Percentiles rank a stretch among this genome's conserved stretches.
phyloP scores from a whole-genome alignment of 2,888 invertebrate species.

The Encarsia formosa region DNA sequence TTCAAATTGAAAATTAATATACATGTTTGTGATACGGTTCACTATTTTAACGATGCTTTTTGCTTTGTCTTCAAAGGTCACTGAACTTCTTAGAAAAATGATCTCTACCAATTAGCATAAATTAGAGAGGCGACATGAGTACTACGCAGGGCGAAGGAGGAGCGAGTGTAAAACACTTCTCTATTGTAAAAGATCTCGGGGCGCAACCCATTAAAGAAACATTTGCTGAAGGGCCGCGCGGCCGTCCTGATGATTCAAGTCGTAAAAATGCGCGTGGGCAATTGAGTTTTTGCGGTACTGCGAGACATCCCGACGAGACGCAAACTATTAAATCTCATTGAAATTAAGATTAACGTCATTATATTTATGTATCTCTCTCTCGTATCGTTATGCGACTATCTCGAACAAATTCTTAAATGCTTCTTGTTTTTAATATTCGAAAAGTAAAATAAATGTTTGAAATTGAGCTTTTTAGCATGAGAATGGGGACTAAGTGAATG shows the following conservation, averaged over 20 bases:
- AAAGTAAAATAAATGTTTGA: not conserved
- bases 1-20: too few species aligned
- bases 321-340: not conserved
- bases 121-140: constrained; percentile 32
- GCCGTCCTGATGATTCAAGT: not conserved
- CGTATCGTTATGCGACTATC: not conserved
- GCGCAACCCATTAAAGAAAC: constrained; percentile 7
- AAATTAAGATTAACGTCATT: not conserved
- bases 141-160: constrained; percentile 6
- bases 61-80: constrained; percentile 28
- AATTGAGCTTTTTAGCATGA: too few species aligned
- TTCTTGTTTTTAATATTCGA: not conserved
- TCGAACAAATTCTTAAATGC: not conserved
- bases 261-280: not conserved
- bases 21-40: too few species aligned
- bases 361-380: not conserved
- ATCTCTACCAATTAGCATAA: constrained; percentile 40
- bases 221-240: not conserved
- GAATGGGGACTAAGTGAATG: too few species aligned
- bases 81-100: constrained; percentile 40
- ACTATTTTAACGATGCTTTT: too few species aligned
- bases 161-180: constrained; percentile 29
- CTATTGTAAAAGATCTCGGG: constrained; percentile 15
- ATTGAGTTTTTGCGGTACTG: constrained; percentile 1
- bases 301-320: not conserved